These are phyloP conservation scores for Drosophila phalerata DNA, from an alignment of 2,888 invertebrate genomes.

Conservation along the genomic window DNA sequence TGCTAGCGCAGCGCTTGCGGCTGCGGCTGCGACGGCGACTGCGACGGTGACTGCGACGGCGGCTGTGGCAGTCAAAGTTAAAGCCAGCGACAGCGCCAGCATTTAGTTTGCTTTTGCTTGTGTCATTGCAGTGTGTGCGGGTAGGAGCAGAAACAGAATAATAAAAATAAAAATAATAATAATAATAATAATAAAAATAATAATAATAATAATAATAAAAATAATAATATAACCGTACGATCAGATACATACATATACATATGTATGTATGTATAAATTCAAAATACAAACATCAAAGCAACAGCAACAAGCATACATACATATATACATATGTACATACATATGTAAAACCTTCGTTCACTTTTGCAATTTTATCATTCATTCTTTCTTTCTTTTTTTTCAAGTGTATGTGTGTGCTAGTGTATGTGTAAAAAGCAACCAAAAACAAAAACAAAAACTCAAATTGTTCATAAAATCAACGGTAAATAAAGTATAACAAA, in stretches of 20 bases:
- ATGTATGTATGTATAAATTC: slow-evolving; percentile 1
- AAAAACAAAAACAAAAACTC: slow-evolving; percentile 16
- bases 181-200: too few species aligned
- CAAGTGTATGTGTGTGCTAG: slow-evolving; percentile 39
- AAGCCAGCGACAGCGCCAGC: slow-evolving; percentile 60
- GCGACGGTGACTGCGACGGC: slow-evolving; percentile 45
- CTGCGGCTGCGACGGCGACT: too few species aligned
- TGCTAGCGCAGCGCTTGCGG: slow-evolving; percentile 19
- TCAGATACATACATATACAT: slow-evolving; percentile 23
- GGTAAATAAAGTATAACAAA: slow-evolving; percentile 41
- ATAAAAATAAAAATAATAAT: too few species aligned
- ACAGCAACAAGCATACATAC: slow-evolving; percentile 25
- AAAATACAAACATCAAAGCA: slow-evolving; percentile 35
- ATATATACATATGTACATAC: too few species aligned
- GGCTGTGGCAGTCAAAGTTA: slow-evolving; percentile 55
- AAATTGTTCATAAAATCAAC: slow-evolving; percentile 39
- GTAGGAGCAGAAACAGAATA: slow-evolving; percentile 61
- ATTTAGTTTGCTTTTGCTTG: slow-evolving; percentile 78
- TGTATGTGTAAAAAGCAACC: slow-evolving; percentile 10
- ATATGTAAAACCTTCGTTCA: slow-evolving; percentile 22
- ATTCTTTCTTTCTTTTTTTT: slow-evolving; percentile 63
- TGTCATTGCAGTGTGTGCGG: slow-evolving; percentile 79
- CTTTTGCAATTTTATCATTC: slow-evolving; percentile 30
- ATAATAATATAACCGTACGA: slow-evolving; percentile 19
- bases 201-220: too few species aligned